Evolutionary conservation across 2,888 invertebrate genomes (phyloP).

Genomic region (Drosophila eohydei): DNA sequence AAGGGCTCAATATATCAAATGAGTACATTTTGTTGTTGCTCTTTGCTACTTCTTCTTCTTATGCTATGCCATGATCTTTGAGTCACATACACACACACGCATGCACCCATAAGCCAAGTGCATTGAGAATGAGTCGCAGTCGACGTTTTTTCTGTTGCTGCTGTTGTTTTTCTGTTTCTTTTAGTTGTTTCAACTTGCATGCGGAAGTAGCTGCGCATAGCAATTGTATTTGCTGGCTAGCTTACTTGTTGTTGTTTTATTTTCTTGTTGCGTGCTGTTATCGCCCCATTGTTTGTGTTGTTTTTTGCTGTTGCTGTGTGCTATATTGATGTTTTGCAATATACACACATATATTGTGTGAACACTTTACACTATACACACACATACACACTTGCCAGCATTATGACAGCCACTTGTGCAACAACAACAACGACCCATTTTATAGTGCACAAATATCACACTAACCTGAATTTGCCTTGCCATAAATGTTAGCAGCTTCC

Average conservation of each 20-base stretch:
- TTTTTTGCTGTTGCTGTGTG: slow-evolving; percentile 44
- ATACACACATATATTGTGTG: slow-evolving; percentile 36
- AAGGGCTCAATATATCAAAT: slow-evolving; percentile 29
- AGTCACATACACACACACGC: slow-evolving; percentile 42
- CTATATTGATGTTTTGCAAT: slow-evolving; percentile 70
- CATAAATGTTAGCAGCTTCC: slow-evolving; percentile 58
- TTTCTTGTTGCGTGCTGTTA: slow-evolving; percentile 66
- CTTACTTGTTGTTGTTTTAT: slow-evolving; percentile 39
- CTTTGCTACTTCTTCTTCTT: slow-evolving; percentile 29
- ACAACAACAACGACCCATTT: slow-evolving; percentile 64
- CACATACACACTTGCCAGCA: slow-evolving; percentile 27
- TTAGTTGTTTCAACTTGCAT: slow-evolving; percentile 72
- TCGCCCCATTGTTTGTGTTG: slow-evolving; percentile 60
- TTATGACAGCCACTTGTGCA: slow-evolving; percentile 60
- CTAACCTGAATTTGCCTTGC: slow-evolving; percentile 70
- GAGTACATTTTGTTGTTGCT: slow-evolving; percentile 22
- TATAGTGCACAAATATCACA: slow-evolving; percentile 74
- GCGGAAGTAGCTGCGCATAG: slow-evolving; percentile 67
- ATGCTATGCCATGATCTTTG: slow-evolving; percentile 40
- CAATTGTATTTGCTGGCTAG: slow-evolving; percentile 55
- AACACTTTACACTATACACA: slow-evolving; percentile 42
- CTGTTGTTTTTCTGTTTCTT: slow-evolving; percentile 40
- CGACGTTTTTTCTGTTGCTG: slow-evolving; percentile 24
- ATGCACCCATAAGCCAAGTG: slow-evolving; percentile 35
- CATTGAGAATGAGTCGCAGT: slow-evolving; percentile 56